Percentiles rank a stretch among this genome's conserved stretches.
Conservation (phyloP, 2,113 vertebrate species). For the Crotalus viridis region DNA sequence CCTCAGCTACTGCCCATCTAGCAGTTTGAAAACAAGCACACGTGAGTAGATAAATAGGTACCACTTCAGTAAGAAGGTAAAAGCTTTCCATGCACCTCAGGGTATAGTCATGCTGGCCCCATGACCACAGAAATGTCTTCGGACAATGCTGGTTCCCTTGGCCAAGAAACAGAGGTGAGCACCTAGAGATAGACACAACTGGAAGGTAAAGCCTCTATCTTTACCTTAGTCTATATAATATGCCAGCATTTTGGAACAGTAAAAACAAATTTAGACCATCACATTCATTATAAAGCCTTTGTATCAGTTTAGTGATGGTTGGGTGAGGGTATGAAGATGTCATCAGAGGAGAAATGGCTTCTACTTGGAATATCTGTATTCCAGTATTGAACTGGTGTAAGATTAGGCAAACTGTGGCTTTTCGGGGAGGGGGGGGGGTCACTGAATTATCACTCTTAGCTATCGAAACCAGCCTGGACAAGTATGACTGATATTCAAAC, state of each 20-base stretch:
- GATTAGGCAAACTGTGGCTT: not conserved
- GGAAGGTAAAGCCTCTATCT: not conserved
- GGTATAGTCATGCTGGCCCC: not conserved
- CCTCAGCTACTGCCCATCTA: not conserved
- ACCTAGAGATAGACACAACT: not conserved
- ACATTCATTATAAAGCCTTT: not conserved
- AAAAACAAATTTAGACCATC: not conserved
- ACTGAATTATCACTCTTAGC: not conserved
- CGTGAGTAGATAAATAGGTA: too few relatives aligned
- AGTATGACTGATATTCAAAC: not conserved
- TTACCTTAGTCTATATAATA: not conserved
- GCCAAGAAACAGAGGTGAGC: not conserved
- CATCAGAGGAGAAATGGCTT: not conserved
- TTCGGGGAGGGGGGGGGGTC: not conserved
- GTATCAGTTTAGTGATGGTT: not conserved
- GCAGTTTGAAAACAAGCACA: too few relatives aligned
- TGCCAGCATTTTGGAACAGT: not conserved
- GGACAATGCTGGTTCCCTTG: not conserved
- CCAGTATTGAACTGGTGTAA: not conserved
- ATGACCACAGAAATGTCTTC: not conserved
- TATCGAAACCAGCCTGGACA: not conserved
- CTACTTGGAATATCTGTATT: not conserved
- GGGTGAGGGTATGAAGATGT: not conserved
- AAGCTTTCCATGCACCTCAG: not conserved
- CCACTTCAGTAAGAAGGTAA: not conserved